Conservation (phyloP, 2,888 invertebrate species). For the Lamproptera curius region DNA sequence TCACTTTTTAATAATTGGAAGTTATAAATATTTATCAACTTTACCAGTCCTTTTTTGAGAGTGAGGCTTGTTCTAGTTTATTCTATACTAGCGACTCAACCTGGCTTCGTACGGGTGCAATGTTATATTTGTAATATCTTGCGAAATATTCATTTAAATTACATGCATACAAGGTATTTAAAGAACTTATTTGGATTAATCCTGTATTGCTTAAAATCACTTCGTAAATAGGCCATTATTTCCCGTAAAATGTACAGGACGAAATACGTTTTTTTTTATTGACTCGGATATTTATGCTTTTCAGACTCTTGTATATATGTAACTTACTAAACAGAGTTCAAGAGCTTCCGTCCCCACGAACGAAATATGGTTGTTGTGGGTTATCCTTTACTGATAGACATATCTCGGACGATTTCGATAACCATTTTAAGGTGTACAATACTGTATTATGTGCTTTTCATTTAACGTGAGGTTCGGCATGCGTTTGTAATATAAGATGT, state of each 20-base stretch:
- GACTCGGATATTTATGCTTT: no score
- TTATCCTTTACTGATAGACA: slow-evolving; percentile 19
- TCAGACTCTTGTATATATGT: no score
- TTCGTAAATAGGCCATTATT: slow-evolving; percentile 23
- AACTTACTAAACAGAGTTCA: no score
- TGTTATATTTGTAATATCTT: slow-evolving; percentile 19
- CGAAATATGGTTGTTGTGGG: slow-evolving; percentile 17
- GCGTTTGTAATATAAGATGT: slow-evolving; percentile 30
- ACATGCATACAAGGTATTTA: slow-evolving; percentile 23
- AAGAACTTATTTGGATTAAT: slow-evolving; percentile 22
- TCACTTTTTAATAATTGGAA: no score
- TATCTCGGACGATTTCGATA: neutral
- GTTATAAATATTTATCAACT: no score
- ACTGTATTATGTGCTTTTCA: slow-evolving; percentile 23
- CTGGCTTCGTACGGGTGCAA: no score
- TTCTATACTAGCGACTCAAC: no score
- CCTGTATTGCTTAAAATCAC: slow-evolving; percentile 24
- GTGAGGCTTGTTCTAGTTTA: no score
- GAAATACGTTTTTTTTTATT: no score
- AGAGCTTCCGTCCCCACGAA: no score
- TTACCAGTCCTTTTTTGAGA: no score
- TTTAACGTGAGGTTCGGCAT: slow-evolving; percentile 29
- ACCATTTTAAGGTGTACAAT: no score
- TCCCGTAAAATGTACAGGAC: slow-evolving; percentile 20
- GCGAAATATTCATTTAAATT: slow-evolving; percentile 1